Evolutionary conservation across 2,888 invertebrate genomes (phyloP), one percentile per base, ranked within the genome.

Genomic region (Horisme vitalbata): DNA sequence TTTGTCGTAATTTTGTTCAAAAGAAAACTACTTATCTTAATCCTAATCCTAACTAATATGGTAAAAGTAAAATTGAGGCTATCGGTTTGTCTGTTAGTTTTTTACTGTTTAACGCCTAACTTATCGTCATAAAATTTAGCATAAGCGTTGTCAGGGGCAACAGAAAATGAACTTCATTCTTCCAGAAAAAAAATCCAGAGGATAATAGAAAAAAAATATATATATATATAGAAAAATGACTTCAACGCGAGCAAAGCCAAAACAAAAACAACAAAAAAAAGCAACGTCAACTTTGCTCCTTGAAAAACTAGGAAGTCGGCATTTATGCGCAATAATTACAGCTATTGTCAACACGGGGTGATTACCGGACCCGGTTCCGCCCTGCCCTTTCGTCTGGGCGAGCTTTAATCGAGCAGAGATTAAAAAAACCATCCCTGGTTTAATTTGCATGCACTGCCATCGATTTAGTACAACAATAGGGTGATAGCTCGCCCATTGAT

Each of bases 371-470:
- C 51, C 65, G 48, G 52, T 57, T 59, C 59, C 58, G 41, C 56
- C 61, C 61, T 46, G 49, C 65, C 56, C 49, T 45, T 45, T 45
- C 63, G 58, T 45, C 49, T 49, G 56, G 55, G 59, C 52, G 54
- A 61, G 58, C 55, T 65, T 63, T 73, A 69, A 73, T 70, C 63
- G 67, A 34, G 52, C 50, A 53, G 54, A 59, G 64, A 65, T 68
- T 64, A 63, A 74, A 75, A 76, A 64, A 61, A 51, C 55, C 54
- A 55, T 58, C 66, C 63, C 65, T 64, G 62, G 63, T 69, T 71
- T 65, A 73, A 75, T 77, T 74, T 75, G 70, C 72, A 74, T 73
- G 68, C 65, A 59, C 59, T 66, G 66, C 48, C 58, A 63, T 70
- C 68, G 65, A 73, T 71, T 74, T 57, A 61, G 59, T 60, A 54